Evolutionary conservation across 2,888 invertebrate species (phyloP).

Genomic region (Pinctada fucata): DNA sequence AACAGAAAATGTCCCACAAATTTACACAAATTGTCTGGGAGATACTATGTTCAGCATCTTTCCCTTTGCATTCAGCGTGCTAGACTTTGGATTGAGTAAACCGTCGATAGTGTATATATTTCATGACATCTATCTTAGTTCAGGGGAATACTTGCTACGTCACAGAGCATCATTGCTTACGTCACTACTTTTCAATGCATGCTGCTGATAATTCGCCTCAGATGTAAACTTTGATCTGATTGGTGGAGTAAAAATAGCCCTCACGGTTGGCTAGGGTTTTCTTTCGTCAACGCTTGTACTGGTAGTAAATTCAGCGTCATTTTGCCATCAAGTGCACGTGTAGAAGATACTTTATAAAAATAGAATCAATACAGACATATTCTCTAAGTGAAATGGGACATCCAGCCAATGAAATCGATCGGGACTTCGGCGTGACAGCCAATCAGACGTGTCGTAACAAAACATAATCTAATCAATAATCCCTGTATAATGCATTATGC

Average conservation of each 20-base stretch:
- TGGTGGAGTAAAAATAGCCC: slow-evolving; percentile 42
- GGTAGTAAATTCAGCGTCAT: slow-evolving; percentile 23
- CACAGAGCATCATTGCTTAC: slow-evolving; percentile 53
- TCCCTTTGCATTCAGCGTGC: too few relatives aligned
- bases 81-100: slow-evolving; percentile 28
- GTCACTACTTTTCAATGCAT: slow-evolving; percentile 58
- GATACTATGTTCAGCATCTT: too few relatives aligned
- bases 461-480: neutral
- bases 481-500: too few relatives aligned
- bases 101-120: slow-evolving; percentile 59
- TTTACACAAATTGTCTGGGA: neutral
- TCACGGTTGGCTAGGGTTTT: slow-evolving; percentile 48
- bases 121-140: slow-evolving; percentile 52
- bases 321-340: slow-evolving; percentile 31
- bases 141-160: slow-evolving; percentile 56
- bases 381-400: slow-evolving; percentile 20
- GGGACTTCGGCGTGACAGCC: slow-evolving; percentile 2
- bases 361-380: slow-evolving; percentile 31
- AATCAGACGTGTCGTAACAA: slow-evolving; percentile 16
- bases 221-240: slow-evolving; percentile 45
- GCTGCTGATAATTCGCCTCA: slow-evolving; percentile 53
- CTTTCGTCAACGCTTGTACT: slow-evolving; percentile 36
- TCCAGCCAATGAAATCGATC: slow-evolving; percentile 10
- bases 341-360: slow-evolving; percentile 18
- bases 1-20: slow-evolving; percentile 21